phyloP scores from a whole-genome alignment of 2,797 vertebrate genomes.

The Lindbergichthys nudifrons region DNA sequence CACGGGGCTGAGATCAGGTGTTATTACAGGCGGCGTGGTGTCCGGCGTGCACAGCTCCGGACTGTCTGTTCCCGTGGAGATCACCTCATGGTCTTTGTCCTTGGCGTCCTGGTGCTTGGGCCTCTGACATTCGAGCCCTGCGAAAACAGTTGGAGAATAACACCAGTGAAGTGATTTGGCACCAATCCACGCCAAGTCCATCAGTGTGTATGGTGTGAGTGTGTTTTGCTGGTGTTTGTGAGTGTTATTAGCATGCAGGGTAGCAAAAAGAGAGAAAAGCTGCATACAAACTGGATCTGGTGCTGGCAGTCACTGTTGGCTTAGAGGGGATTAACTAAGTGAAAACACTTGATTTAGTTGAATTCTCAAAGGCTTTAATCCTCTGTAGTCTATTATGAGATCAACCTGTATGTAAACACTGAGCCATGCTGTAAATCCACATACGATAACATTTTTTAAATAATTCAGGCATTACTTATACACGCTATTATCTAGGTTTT shows the following conservation, averaged over 20 bases:
- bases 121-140: conserved; percentile 94
- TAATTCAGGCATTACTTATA: not conserved
- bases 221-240: conserved; percentile 11
- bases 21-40: conserved; percentile 93
- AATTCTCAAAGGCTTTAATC: conserved; percentile 32
- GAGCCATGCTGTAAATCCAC: not conserved
- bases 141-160: conserved; percentile 47
- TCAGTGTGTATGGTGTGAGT: conserved; percentile 36
- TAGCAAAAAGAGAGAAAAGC: conserved; percentile 37
- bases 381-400: conserved; percentile 35
- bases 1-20: conserved; percentile 92
- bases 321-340: conserved; percentile 32
- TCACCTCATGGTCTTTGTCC: conserved; percentile 91
- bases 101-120: conserved; percentile 91
- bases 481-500: conserved; percentile 2
- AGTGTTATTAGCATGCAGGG: conserved; percentile 39
- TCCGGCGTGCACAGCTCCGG: conserved; percentile 89
- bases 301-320: conserved; percentile 18
- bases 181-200: conserved; percentile 18
- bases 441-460: not conserved
- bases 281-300: conserved; percentile 34
- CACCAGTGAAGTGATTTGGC: conserved; percentile 59
- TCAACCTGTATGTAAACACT: conserved; percentile 14
- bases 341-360: conserved; percentile 34
- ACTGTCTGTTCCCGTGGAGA: conserved; percentile 90